Conservation (phyloP, 2,113 vertebrate species). For the Manacus vitellinus region DNA sequence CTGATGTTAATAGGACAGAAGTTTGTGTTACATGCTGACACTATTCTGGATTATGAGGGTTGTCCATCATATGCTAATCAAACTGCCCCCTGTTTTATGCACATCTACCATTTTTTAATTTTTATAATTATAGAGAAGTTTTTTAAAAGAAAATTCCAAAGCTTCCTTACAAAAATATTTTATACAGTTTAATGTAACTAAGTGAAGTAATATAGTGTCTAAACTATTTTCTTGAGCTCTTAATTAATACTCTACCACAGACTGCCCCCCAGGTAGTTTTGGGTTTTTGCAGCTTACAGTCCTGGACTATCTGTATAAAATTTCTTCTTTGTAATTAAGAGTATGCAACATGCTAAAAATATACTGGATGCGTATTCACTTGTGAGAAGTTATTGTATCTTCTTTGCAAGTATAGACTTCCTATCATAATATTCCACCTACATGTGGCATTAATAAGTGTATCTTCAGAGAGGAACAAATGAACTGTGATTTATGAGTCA, state of each 20-base stretch:
- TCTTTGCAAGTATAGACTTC: neutral
- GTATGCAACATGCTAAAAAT: slow-evolving; percentile 6
- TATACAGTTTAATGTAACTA: neutral
- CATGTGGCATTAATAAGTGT: neutral
- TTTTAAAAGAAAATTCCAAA: neutral
- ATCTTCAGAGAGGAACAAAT: neutral
- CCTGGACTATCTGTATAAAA: neutral
- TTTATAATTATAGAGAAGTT: neutral
- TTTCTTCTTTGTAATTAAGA: neutral
- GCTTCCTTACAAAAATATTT: neutral
- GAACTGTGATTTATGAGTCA: neutral
- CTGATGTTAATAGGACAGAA: neutral
- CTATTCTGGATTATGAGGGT: neutral
- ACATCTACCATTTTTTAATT: neutral
- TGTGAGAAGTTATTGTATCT: neutral
- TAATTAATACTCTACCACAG: neutral
- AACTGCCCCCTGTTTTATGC: neutral
- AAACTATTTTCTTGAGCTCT: neutral
- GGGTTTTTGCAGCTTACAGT: neutral
- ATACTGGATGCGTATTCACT: neutral
- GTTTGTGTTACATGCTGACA: neutral
- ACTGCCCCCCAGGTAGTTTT: accelerated
- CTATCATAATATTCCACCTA: neutral
- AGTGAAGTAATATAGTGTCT: neutral
- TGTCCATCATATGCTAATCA: neutral